Evolutionary conservation across 1,140 invertebrate genomes (phyloP).

Genomic region (Mya arenaria): DNA sequence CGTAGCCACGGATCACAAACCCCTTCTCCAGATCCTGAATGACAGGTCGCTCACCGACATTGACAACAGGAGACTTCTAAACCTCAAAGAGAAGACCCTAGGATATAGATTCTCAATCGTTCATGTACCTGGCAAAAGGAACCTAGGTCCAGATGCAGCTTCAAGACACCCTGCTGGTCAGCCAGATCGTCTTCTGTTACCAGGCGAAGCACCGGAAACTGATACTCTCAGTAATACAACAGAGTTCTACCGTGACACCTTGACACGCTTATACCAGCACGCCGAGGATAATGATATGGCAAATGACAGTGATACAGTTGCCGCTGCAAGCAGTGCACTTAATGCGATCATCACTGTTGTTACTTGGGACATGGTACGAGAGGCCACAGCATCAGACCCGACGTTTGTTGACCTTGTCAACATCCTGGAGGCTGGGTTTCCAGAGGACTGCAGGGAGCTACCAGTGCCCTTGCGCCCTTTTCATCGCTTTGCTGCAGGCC

Average conservation of each 20-base stretch:
- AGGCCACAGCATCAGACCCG: constrained; percentile 40
- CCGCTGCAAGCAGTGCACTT: constrained; percentile 6
- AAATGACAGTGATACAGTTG: too few species aligned
- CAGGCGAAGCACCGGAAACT: constrained; percentile 3
- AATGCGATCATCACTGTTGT: constrained; percentile 6
- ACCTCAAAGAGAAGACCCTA: constrained; percentile 49
- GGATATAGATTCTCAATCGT: constrained; percentile 1
- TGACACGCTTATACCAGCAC: constrained; percentile 18
- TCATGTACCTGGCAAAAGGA: constrained; percentile 9
- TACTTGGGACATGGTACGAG: constrained; percentile 11
- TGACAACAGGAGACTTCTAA: constrained; percentile 5
- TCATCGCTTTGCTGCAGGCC: too few species aligned
- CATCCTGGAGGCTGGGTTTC: too few species aligned
- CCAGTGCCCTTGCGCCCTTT: too few species aligned
- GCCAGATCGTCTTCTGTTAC: background rate
- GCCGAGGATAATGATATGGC: too few species aligned
- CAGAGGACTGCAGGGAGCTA: too few species aligned
- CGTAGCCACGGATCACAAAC: constrained; percentile 37
- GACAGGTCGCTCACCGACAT: constrained; percentile 23
- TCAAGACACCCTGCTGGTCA: background rate
- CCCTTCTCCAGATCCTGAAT: constrained; percentile 25
- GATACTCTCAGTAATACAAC: background rate
- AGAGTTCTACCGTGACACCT: constrained; percentile 8
- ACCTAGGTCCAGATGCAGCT: constrained; percentile 9
- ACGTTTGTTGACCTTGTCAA: too few species aligned